Percentiles rank a stretch among this genome's conserved stretches.
Evolutionary conservation across 2,113 vertebrate species (phyloP).

Genomic region (Zosterops pallidus): DNA sequence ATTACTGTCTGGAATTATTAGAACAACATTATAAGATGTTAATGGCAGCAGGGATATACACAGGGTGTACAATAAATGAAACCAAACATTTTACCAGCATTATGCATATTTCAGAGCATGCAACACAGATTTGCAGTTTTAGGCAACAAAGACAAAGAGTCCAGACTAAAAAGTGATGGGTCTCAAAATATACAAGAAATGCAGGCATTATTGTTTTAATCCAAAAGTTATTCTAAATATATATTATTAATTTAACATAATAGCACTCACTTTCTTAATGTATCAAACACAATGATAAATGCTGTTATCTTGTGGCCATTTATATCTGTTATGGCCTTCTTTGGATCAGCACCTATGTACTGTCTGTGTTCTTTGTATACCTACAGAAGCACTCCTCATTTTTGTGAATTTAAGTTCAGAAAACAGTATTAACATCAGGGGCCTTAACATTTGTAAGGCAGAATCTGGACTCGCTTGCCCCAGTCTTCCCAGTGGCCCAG

Average conservation of each 20-base stretch:
- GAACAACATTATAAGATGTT: background rate
- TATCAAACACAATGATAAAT: background rate
- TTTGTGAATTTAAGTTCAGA: background rate
- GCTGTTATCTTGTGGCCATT: background rate
- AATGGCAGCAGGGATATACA: background rate
- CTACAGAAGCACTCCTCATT: background rate
- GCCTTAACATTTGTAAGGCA: background rate
- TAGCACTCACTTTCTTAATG: background rate
- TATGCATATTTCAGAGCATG: background rate
- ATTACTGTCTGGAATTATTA: background rate
- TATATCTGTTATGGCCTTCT: background rate
- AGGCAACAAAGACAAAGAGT: background rate
- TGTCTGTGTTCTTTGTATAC: background rate
- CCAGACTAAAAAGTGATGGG: background rate
- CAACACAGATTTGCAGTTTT: background rate
- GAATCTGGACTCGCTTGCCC: background rate
- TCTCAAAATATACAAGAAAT: background rate
- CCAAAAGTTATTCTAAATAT: background rate
- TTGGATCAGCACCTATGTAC: background rate
- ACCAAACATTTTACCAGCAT: background rate
- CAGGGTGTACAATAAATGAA: background rate
- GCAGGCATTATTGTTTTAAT: background rate
- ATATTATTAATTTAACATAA: background rate
- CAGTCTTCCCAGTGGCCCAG: background rate
- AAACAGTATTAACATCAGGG: background rate